Conservation (phyloP, 2,888 invertebrate genomes). For the Cremastinae sp. region DNA sequence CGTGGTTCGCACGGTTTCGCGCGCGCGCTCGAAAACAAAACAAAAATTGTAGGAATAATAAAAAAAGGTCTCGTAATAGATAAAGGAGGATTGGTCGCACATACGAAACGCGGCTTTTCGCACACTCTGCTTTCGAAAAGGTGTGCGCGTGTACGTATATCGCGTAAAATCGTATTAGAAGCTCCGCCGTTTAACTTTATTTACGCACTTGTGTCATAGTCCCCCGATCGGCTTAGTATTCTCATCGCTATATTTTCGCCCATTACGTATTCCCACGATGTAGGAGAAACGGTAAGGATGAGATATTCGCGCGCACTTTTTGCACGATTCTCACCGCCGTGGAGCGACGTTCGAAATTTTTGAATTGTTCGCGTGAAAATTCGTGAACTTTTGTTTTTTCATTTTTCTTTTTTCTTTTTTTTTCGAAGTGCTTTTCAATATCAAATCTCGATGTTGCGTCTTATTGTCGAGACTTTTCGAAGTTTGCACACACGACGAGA, state of each 20-base stretch:
- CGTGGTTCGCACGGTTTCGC: background rate
- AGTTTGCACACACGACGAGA: background rate
- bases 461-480: background rate
- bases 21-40: background rate
- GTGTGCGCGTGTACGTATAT: background rate
- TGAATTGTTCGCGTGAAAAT: conserved; percentile 10
- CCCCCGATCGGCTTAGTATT: conserved; percentile 55
- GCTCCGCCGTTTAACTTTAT: conserved; percentile 48
- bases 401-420: no score
- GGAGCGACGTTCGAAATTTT: background rate
- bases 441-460: conserved; percentile 22
- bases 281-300: conserved; percentile 46
- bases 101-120: conserved; percentile 14
- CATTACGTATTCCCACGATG: conserved; percentile 64
- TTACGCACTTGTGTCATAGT: conserved; percentile 61
- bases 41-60: no score
- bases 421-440: background rate
- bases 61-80: background rate
- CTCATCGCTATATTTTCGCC: conserved; percentile 60
- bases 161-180: conserved; percentile 12
- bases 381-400: conserved; percentile 1
- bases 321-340: conserved; percentile 14
- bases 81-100: conserved; percentile 11
- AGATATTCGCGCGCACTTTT: conserved; percentile 17
- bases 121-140: conserved; percentile 15